Base-by-base conservation (phyloP, 2,888 invertebrate species). In the Drosophila setosimentum region DNA sequence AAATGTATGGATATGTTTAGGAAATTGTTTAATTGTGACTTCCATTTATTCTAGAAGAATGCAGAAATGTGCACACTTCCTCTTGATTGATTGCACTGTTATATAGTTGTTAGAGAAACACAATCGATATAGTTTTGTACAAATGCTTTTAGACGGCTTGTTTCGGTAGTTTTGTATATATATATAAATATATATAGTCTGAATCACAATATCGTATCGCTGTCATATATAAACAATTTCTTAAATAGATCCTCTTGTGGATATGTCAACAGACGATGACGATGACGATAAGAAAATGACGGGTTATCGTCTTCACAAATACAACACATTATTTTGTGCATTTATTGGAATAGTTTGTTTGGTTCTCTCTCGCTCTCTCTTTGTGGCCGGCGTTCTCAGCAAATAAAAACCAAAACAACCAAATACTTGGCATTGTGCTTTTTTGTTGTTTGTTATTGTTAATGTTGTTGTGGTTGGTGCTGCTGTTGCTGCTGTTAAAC, bases 321-420 rank as follows among this genome's bases (percentile, higher is more conserved):
- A 87, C 88, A 89, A 90, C 91, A 90, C 91, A 85, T 80, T 78
- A 75, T 58, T 84, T 87, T 87, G 87, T 87, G 87, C 87, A 87
- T 90, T 87, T 87, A 87, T 90, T 87, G 87, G 91, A 87, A 87
- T 87, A 78, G 78, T 86, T 83, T 76, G 82, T 70, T 76, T 85
- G 88, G 68, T 71, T 72, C 67, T 66, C 65, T 24, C 32, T 21
- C 53, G 4, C 54, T 33, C 53, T n/a, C 16, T 27, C 55, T n/a
- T 68, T 29, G 42, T 66, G 72, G 51, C 32, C 40, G 33, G 37
- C 67, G 51, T 27, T 66, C 64, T 63, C 64, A 16, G 53, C 21
- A 68, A 24, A 45, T 24, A 45, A 55, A 33, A 55, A 29, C 40
- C 29, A 55, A 73, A 40, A 54, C 69, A 68, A 66, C 63, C 61